Conservation (phyloP, 2,888 invertebrate species). For the Pogonocherus hispidulus region DNA sequence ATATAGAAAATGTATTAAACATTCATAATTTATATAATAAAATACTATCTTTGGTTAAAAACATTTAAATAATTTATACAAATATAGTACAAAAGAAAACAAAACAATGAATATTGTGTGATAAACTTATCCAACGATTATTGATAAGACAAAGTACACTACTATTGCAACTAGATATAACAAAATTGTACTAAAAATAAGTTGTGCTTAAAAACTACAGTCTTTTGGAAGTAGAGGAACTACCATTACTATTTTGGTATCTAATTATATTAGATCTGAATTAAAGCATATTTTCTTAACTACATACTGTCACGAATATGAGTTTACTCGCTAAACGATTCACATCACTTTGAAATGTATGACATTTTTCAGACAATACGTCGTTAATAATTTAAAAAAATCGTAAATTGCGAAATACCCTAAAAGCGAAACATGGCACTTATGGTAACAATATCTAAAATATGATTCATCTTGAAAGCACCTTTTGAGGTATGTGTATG, state of each 20-base stretch:
- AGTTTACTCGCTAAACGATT: background rate
- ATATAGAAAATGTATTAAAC: constrained; percentile 33
- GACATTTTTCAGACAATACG: background rate
- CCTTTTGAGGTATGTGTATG: constrained; percentile 22
- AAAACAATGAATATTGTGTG: constrained; percentile 9
- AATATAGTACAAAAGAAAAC: constrained; percentile 32
- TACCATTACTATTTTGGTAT: background rate
- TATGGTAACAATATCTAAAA: constrained; percentile 54
- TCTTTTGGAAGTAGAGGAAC: constrained; percentile 3
- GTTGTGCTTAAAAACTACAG: constrained; percentile 6
- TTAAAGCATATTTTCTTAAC: background rate
- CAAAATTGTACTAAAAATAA: constrained; percentile 7
- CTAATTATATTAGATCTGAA: background rate
- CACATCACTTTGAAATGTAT: background rate
- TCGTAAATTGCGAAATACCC: background rate
- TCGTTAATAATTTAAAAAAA: background rate
- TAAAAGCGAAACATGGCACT: constrained; percentile 55
- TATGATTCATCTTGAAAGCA: constrained; percentile 15
- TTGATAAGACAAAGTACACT: constrained; percentile 19
- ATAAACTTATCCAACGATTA: constrained; percentile 16
- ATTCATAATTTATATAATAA: constrained; percentile 31
- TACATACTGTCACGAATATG: background rate
- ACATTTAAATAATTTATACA: constrained; percentile 42
- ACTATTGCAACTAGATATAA: constrained; percentile 9
- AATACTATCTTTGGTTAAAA: constrained; percentile 49